Percentiles rank a stretch among this genome's conserved stretches.
Conservation (phyloP, 1,140 invertebrate genomes). For the Penaeus vannamei region DNA sequence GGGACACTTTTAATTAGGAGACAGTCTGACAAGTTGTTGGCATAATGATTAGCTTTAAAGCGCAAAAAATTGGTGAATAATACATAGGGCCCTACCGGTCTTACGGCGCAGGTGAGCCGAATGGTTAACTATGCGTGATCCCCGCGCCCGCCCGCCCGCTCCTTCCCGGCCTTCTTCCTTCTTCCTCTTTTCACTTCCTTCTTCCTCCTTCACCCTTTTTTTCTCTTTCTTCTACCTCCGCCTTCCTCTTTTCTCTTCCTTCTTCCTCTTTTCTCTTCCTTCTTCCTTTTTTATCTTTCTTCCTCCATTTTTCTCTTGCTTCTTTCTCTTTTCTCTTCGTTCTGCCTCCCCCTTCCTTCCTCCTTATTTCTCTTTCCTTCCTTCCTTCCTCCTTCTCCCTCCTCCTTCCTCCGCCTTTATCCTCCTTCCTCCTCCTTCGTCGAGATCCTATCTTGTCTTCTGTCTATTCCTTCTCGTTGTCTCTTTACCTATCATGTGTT, state of each 20-base stretch:
- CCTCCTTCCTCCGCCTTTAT: not conserved
- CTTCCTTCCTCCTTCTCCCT: not conserved
- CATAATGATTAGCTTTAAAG: conserved; percentile 52
- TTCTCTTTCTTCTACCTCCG: not conserved
- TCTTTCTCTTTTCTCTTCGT: not conserved
- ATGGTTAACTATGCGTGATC: not conserved
- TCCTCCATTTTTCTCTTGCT: not conserved
- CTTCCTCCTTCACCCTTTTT: not conserved
- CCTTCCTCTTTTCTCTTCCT: not conserved
- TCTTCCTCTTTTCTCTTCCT: not conserved
- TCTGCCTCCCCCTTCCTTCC: not conserved
- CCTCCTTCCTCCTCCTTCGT: not conserved
- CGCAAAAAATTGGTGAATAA: conserved; percentile 33
- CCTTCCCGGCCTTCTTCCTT: not conserved
- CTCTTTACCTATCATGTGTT: too few species aligned
- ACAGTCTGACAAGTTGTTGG: conserved; percentile 58
- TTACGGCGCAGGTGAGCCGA: not conserved
- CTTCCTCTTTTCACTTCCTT: not conserved
- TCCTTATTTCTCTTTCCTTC: not conserved
- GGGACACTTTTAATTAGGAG: conserved; percentile 60
- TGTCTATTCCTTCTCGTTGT: too few species aligned
- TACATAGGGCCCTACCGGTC: conserved; percentile 28
- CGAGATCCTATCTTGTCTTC: too few species aligned
- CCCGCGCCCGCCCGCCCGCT: not conserved
- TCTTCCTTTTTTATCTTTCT: not conserved